Evolutionary conservation across 2,888 invertebrate genomes (phyloP).

Genomic region (Papilio gigon): DNA sequence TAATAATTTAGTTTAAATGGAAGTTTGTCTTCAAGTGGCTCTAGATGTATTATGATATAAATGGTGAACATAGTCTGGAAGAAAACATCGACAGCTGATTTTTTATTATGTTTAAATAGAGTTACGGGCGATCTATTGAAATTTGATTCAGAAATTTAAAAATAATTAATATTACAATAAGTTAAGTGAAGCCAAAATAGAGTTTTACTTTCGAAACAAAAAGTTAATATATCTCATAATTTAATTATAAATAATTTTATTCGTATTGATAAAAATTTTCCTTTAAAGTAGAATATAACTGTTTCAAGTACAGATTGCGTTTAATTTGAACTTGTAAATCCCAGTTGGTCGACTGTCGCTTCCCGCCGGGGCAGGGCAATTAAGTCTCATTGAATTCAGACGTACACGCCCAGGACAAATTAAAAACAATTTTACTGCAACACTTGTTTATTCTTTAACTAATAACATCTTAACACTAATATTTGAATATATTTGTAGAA

Average conservation of each 20-base stretch:
- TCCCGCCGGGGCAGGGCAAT: slow-evolving; percentile 20
- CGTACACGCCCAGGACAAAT: slow-evolving; percentile 13
- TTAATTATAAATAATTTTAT: not conserved
- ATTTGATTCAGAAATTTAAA: too few relatives aligned
- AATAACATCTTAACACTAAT: not conserved
- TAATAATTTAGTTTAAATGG: too few relatives aligned
- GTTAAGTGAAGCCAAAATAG: too few relatives aligned
- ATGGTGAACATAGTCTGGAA: too few relatives aligned
- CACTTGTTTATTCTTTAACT: not conserved
- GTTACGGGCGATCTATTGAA: too few relatives aligned
- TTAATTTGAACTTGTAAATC: slow-evolving; percentile 30
- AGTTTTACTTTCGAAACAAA: too few relatives aligned
- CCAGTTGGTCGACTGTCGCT: slow-evolving; percentile 26
- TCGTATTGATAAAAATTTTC: slow-evolving; percentile 11
- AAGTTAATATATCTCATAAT: not conserved
- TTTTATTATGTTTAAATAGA: too few relatives aligned
- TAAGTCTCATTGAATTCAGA: slow-evolving; percentile 19
- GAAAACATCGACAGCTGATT: too few relatives aligned
- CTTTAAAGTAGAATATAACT: slow-evolving; percentile 11
- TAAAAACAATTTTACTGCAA: slow-evolving; percentile 11
- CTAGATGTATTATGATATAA: too few relatives aligned
- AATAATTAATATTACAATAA: too few relatives aligned
- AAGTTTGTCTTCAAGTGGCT: too few relatives aligned
- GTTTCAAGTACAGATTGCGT: slow-evolving; percentile 25
- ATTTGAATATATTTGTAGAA: not conserved